Percentiles rank a stretch among this genome's conserved stretches.
These are phyloP conservation scores for Platycheirus albimanus DNA, from an alignment of 2,888 invertebrate genomes.

Conservation along the genomic window DNA sequence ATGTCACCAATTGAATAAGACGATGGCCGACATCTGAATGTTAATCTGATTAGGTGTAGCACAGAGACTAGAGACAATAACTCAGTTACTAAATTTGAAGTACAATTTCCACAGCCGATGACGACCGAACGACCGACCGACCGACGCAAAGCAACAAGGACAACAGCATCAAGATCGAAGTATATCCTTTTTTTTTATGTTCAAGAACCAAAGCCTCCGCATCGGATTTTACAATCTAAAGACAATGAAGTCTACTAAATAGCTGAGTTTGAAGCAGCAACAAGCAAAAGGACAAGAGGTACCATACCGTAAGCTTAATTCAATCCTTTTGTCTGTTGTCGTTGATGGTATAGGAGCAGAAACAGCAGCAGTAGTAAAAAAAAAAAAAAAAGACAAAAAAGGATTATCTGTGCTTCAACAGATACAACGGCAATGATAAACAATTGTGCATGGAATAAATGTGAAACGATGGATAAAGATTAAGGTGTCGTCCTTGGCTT, in stretches of 20 bases:
- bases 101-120: neutral
- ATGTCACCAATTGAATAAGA: conserved; percentile 15
- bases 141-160: neutral
- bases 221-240: conserved; percentile 34
- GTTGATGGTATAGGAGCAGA: neutral
- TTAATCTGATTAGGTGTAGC: conserved; percentile 41
- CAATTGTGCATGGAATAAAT: conserved; percentile 63
- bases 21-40: conserved; percentile 32
- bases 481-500: conserved; percentile 53
- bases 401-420: conserved; percentile 51
- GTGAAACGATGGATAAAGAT: conserved; percentile 46
- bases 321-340: conserved; percentile 7
- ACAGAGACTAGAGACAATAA: neutral
- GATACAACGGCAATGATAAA: conserved; percentile 53
- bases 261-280: conserved; percentile 16
- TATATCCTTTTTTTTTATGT: neutral
- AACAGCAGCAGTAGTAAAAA: conserved; percentile 19
- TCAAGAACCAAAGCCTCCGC: neutral
- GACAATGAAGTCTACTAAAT: conserved; percentile 45
- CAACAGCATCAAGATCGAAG: conserved; percentile 28
- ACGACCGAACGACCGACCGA: no score
- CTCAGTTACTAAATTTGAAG: conserved; percentile 29
- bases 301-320: conserved; percentile 23
- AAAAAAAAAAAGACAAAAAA: conserved; percentile 34
- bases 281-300: conserved; percentile 10